Base-by-base conservation (phyloP, 1,140 invertebrate genomes). In the Medauroidea extradentata region DNA sequence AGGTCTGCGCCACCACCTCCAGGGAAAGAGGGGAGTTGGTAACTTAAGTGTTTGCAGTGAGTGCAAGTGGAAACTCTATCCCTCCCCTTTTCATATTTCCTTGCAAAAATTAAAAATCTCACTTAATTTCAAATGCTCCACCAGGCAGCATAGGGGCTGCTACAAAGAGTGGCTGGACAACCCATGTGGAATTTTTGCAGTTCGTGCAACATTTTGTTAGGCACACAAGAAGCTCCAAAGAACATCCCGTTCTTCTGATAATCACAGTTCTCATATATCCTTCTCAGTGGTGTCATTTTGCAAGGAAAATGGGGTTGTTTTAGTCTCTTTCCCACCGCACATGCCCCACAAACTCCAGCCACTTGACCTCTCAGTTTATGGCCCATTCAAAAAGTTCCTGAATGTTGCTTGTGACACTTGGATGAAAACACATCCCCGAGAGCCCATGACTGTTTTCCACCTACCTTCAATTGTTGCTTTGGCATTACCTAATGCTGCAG, bases 321-420 rank as follows among this genome's bases (percentile, higher is more conserved):
- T 71, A 18, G 44, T 70, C 19, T 63, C 65, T 14, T 39, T 72
- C 34, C 67, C 65, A 13, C 65, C 65, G 16, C 67, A 69, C 56
- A 65, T 59, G 18, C 69, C 67, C 13, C 67, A 73, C 42, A 71
- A 69, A 62, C 59, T 73, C 3, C 72, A 75, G 57, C 72, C 70
- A 9, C 63, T 78, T 2, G 74, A 78, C 64, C 57, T 67, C 25
- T 54, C 65, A 24, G 70, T 79, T 19, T 75, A 65, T 62, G 71
- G 67, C 13, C 69, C 75, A 39, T 70, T 79, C 8, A 79, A 78
- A n/a, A 59, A 68, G 55, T 24, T 52, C 65, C 70, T 52, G 51
- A 71, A 14, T 69, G 66, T 48, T 59, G 65, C 23, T 18, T 64
- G n/a, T 61, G 59, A 51, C 54, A 49, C 51, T 59, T 61, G 55